These are phyloP conservation scores for Mesorhabditis spiculigera DNA, from an alignment of 2,888 invertebrate genomes.

Conservation along the genomic window DNA sequence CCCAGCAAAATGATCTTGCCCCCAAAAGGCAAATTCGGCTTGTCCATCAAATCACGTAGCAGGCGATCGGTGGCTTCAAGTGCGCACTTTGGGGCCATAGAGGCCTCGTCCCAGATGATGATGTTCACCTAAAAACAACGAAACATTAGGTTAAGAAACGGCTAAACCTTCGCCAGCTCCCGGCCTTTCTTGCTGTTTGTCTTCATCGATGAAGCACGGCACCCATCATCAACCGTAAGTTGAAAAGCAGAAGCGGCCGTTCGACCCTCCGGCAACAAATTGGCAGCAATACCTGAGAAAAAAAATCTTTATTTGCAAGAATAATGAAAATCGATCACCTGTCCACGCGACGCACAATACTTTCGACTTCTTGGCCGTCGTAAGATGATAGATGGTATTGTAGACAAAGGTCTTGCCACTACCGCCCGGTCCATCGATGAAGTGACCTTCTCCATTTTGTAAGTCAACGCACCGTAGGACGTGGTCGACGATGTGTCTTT, in stretches of 20 bases:
- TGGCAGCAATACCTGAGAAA: constrained; percentile 61
- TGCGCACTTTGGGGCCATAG: constrained; percentile 17
- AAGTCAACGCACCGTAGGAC: constrained; percentile 11
- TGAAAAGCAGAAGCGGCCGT: constrained; percentile 59
- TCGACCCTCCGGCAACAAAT: constrained; percentile 59
- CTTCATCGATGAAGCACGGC: not conserved
- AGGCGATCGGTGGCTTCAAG: constrained; percentile 16
- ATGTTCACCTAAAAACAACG: not conserved
- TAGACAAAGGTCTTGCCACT: constrained; percentile 61
- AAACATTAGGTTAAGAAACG: too few relatives aligned
- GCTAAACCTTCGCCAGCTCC: constrained; percentile 6
- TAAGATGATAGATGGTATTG: constrained; percentile 55
- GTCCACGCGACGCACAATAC: constrained; percentile 60
- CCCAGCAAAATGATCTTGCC: constrained; percentile 18
- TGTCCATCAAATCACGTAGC: constrained; percentile 15
- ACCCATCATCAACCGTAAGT: constrained; percentile 11
- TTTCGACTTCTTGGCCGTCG: constrained; percentile 47
- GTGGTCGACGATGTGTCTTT: constrained; percentile 11
- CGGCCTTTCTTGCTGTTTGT: constrained; percentile 11
- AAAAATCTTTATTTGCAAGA: constrained; percentile 35
- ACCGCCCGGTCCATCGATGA: constrained; percentile 60
- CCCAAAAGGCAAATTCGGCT: constrained; percentile 18
- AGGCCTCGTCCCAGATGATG: constrained; percentile 22
- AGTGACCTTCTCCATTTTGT: constrained; percentile 12
- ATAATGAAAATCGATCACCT: not conserved